Evolutionary conservation across 2,888 invertebrate species (phyloP).

Genomic region (Erebia palarica): DNA sequence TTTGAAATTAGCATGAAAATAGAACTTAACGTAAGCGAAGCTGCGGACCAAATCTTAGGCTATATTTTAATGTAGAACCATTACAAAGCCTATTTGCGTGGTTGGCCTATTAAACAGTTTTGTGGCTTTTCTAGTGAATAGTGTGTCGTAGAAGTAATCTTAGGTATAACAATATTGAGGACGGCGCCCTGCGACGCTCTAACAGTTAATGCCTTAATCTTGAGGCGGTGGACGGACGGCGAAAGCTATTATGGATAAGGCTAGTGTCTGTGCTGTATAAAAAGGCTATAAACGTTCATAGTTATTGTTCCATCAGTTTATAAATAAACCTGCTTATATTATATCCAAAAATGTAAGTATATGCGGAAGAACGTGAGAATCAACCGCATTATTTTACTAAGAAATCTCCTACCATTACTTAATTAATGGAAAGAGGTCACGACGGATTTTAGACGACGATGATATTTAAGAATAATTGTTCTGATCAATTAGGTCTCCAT

Average conservation of each 20-base stretch:
- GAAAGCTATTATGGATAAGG: slow-evolving; percentile 55
- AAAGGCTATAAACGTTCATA: slow-evolving; percentile 6
- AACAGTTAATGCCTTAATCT: slow-evolving; percentile 79
- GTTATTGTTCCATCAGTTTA: not conserved
- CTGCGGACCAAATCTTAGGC: too few species aligned
- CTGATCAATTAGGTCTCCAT: too few species aligned
- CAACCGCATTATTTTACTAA: not conserved
- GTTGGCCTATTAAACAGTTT: not conserved
- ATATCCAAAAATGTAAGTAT: too few species aligned
- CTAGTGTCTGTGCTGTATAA: slow-evolving; percentile 34
- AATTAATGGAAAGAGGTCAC: too few species aligned
- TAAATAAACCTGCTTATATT: not conserved
- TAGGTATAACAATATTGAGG: slow-evolving; percentile 55
- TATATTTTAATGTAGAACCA: not conserved
- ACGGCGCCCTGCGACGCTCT: slow-evolving; percentile 50
- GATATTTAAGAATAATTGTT: too few species aligned
- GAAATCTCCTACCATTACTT: too few species aligned
- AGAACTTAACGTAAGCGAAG: too few species aligned
- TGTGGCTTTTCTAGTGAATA: slow-evolving; percentile 37
- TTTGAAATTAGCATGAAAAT: too few species aligned
- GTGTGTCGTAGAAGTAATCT: slow-evolving; percentile 42
- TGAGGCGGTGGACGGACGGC: slow-evolving; percentile 71
- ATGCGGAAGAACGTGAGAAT: too few species aligned
- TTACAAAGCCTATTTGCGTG: not conserved
- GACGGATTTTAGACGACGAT: too few species aligned